Base-by-base conservation (phyloP, 2,113 vertebrate species). In the Tor tambroides region DNA sequence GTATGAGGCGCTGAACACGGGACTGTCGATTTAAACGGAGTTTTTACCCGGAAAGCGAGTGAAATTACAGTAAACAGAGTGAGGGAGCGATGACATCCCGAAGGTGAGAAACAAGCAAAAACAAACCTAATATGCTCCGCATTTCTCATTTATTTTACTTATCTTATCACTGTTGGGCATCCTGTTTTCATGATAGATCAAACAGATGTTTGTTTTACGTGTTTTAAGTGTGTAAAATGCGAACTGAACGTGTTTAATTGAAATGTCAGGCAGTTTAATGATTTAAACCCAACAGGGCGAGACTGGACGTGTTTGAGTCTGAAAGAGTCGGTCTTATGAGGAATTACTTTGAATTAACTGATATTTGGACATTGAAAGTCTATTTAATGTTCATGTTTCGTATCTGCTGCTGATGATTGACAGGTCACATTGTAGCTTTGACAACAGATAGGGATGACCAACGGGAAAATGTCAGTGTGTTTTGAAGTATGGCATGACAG, bases 21-120 rank as follows among this genome's bases (percentile, higher is more conserved):
- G 43, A 6, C 90, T 86, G 83, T 51, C 80, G 46, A 38, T 14
- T 28, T 81, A 84, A 46, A 21, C 85, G 15, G 87, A 91, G 90
- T 91, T 67, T 69, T 65, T 56, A n/a, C n/a, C 30, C 87, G 90
- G 90, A 91, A 90, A 90, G 91, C 91, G 43, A 84, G 84, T 75
- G 86, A 54, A 49, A 82, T 75, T 67, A 80, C 91, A 93, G 94
- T 91, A 94, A 94, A 91, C 92, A 85, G 91, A 89, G 81, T 86
- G 86, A 74, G 91, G n/a, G 85, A 92, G 97, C 95, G 90, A 98
- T 98, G 97, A 98, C 97, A 96, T 98, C 97, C 93, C 95, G 97
- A 95, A 97, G 97, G 97, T 97, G 94, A 96, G 94, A 28, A 63
- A 80, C 65, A 26, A 80, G 72, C 74, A 80, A 84, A 87, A 87